Percentiles rank a stretch among this genome's conserved stretches.
These are phyloP conservation scores for Prunella fulvescens DNA, from an alignment of 2,113 vertebrate genomes.

Conservation along the genomic window DNA sequence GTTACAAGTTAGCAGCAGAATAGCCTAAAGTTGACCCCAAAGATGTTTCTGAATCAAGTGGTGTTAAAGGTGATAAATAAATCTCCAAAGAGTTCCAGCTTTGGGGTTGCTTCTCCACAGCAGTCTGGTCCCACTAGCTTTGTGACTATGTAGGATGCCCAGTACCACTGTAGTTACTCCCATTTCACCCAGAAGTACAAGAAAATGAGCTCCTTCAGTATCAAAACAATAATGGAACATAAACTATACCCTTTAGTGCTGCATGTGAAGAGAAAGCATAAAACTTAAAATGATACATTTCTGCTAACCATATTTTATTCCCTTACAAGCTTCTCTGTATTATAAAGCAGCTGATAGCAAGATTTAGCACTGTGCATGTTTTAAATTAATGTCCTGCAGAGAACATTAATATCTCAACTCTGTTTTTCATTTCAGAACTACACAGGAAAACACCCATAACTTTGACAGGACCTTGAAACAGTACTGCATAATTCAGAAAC, in stretches of 20 bases:
- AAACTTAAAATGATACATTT: neutral
- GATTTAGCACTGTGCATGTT: neutral
- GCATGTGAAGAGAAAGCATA: neutral
- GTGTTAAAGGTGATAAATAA: neutral
- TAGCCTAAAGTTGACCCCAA: neutral
- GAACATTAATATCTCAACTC: neutral
- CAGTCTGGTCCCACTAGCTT: neutral
- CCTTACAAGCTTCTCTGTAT: neutral
- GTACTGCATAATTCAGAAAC: neutral
- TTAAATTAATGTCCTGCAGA: slow-evolving; percentile 1
- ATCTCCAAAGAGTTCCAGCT: neutral
- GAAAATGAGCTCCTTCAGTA: neutral
- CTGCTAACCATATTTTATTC: neutral
- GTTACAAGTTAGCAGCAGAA: neutral
- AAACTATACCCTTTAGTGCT: neutral
- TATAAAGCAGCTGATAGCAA: neutral
- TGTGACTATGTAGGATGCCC: neutral
- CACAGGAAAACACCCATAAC: neutral
- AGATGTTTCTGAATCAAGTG: neutral
- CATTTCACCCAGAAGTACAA: neutral
- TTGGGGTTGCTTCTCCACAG: neutral
- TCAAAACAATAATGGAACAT: neutral
- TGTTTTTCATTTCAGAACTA: slow-evolving; percentile 9
- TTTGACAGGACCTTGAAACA: neutral
- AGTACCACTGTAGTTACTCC: neutral